phyloP scores from a whole-genome alignment of 2,888 invertebrate species.

The Ophion slaviceki region DNA sequence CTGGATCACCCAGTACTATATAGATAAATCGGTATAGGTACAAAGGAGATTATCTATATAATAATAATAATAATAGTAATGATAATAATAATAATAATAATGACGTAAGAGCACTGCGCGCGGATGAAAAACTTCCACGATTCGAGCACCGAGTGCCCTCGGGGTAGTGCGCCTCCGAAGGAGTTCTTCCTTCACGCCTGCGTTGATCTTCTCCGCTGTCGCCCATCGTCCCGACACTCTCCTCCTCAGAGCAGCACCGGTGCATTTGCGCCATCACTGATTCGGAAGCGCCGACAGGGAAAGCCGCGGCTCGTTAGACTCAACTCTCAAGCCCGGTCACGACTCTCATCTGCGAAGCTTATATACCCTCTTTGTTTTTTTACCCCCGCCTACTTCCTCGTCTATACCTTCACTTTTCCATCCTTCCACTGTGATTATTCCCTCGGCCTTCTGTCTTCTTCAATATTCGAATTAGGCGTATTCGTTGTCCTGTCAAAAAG shows the following conservation, averaged over 20 bases:
- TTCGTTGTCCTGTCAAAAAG: neutral
- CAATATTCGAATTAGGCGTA: neutral
- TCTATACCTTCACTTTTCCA: neutral
- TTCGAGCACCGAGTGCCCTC: conserved; percentile 30
- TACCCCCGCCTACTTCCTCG: conserved; percentile 17
- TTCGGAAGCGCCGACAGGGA: conserved; percentile 63
- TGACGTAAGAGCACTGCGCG: neutral
- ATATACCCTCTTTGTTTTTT: conserved; percentile 37
- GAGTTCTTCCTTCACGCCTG: conserved; percentile 39
- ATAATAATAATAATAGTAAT: no score
- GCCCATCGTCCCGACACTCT: conserved; percentile 27
- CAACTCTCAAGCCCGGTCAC: conserved; percentile 50
- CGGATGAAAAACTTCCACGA: neutral
- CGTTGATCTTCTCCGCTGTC: conserved; percentile 28
- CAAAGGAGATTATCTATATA: no score
- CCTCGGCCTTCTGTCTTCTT: neutral
- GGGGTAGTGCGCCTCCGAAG: conserved; percentile 32
- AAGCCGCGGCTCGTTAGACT: conserved; percentile 64
- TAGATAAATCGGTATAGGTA: no score
- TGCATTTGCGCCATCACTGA: conserved; percentile 61
- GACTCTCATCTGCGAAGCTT: conserved; percentile 54
- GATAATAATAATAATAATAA: neutral
- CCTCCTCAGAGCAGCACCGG: conserved; percentile 16
- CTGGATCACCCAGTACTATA: no score
- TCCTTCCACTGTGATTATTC: neutral